A percentile compares a stretch with the other conserved stretches of the same genome.
These are phyloP conservation scores for Uropetala carovei DNA, from an alignment of 2,888 invertebrate species.

Conservation along the genomic window DNA sequence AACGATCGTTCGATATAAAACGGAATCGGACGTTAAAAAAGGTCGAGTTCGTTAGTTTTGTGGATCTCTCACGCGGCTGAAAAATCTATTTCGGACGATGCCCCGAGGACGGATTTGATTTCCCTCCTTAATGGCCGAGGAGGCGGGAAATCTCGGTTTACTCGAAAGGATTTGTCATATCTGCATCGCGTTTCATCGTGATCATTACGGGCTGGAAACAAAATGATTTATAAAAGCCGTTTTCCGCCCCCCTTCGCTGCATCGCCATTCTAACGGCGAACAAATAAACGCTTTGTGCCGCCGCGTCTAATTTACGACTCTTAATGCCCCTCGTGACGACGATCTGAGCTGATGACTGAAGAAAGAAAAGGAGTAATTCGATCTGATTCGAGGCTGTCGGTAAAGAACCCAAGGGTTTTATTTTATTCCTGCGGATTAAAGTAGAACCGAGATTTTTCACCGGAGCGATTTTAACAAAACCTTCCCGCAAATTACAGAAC, in stretches of 20 bases:
- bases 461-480: no score
- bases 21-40: no score
- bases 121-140: neutral
- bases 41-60: no score
- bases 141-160: neutral
- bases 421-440: no score
- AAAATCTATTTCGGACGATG: neutral
- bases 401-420: neutral
- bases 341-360: neutral
- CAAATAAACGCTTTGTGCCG: conserved; percentile 3
- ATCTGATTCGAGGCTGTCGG: neutral
- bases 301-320: neutral
- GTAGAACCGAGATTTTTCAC: no score
- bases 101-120: neutral
- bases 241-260: neutral
- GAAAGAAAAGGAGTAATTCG: neutral
- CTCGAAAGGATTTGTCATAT: neutral
- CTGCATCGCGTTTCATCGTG: neutral
- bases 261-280: neutral
- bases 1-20: no score
- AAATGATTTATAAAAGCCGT: neutral
- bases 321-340: neutral
- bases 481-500: no score
- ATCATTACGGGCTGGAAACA: neutral
- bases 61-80: no score